Evolutionary conservation across 2,797 vertebrate species (phyloP).

Genomic region (Malurus splendens): DNA sequence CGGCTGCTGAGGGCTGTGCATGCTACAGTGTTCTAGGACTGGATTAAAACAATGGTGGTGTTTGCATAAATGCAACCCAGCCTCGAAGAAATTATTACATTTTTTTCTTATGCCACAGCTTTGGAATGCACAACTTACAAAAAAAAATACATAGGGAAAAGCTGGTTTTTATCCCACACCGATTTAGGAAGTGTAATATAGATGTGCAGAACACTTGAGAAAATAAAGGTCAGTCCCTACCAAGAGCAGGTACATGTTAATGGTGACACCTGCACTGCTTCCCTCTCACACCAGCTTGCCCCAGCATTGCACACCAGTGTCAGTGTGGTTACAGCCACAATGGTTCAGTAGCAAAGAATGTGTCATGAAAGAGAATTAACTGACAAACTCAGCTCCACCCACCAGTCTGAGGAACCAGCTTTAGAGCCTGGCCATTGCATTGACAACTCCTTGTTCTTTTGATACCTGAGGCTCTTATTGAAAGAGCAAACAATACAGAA

Average conservation of each 20-base stretch:
- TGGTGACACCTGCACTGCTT: no score
- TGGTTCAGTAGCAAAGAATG: not conserved
- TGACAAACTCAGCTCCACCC: not conserved
- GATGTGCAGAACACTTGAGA: not conserved
- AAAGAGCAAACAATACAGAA: not conserved
- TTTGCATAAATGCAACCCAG: not conserved
- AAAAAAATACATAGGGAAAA: not conserved
- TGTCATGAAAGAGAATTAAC: not conserved
- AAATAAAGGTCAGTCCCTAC: not conserved
- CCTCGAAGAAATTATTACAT: not conserved
- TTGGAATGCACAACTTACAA: not conserved
- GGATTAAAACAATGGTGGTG: not conserved
- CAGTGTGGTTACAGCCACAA: not conserved
- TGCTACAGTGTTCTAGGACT: not conserved
- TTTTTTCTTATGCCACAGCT: not conserved
- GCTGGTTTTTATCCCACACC: rapidly evolving
- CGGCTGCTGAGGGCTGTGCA: not conserved
- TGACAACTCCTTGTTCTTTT: not conserved
- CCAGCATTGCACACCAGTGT: not conserved
- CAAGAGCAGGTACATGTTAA: rapidly evolving
- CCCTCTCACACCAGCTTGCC: not conserved
- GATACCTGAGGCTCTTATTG: not conserved
- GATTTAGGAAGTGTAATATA: not conserved
- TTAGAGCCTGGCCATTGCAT: not conserved
- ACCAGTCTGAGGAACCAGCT: not conserved